phyloP scores from a whole-genome alignment of 1,140 invertebrate genomes.

The Oedothorax gibbosus region DNA sequence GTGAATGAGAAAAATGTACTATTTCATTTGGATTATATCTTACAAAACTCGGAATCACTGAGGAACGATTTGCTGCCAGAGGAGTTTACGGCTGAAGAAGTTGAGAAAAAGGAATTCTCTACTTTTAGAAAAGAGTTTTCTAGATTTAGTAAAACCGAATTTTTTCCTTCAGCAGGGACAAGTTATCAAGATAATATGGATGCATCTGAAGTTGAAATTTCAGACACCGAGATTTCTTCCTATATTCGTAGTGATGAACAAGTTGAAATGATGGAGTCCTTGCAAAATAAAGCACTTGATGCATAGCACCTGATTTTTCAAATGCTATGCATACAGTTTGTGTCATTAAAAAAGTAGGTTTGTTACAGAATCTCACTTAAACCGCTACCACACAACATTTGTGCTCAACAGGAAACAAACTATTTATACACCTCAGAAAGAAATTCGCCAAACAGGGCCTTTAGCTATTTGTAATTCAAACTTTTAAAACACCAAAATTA shows the following conservation, averaged over 20 bases:
- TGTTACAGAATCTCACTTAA: no score
- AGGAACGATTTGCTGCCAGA: constrained; percentile 22
- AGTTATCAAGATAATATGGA: not conserved
- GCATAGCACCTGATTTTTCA: not conserved
- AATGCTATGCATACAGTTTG: not conserved
- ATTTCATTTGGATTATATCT: constrained; percentile 18
- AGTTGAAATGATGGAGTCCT: not conserved
- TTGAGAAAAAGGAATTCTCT: constrained; percentile 23
- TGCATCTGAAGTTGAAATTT: constrained; percentile 31
- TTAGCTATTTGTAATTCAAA: no score
- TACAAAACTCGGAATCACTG: constrained; percentile 32
- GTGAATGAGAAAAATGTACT: constrained; percentile 34
- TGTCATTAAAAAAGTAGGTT: not conserved
- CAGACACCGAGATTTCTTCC: constrained; percentile 31
- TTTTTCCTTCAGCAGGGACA: no score
- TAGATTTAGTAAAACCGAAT: not conserved
- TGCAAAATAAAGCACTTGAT: not conserved
- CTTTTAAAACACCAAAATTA: no score
- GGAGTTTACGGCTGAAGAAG: constrained; percentile 4
- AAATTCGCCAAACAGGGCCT: no score
- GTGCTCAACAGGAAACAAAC: no score
- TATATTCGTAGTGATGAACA: constrained; percentile 27
- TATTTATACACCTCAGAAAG: no score
- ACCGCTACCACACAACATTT: no score
- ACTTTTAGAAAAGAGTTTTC: not conserved